phyloP scores from a whole-genome alignment of 2,113 vertebrate species.

The Myiozetetes cayanensis region DNA sequence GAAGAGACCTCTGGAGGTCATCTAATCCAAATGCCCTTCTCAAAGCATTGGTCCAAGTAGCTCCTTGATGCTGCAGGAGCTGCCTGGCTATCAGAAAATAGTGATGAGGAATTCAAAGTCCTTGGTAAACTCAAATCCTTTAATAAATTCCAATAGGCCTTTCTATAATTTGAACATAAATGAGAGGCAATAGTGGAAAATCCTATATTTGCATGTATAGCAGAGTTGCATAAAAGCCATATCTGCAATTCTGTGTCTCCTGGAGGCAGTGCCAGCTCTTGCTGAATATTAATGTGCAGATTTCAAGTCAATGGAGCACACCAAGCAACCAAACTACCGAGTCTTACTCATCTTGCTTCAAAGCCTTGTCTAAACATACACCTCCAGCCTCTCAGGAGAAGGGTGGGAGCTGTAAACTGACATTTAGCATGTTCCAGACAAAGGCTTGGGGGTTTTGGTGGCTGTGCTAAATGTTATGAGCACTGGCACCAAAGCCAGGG shows the following conservation, averaged over 20 bases:
- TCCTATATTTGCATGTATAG: neutral
- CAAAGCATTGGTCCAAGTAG: neutral
- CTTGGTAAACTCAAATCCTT: neutral
- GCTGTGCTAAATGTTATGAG: neutral
- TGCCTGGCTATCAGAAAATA: neutral
- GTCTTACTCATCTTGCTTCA: conserved; percentile 21
- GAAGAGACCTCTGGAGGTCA: conserved; percentile 22
- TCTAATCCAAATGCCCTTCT: conserved; percentile 10
- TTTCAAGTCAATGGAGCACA: neutral
- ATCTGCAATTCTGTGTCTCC: neutral
- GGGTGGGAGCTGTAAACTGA: neutral
- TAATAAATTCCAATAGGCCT: neutral
- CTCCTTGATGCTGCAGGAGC: neutral
- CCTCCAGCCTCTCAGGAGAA: neutral
- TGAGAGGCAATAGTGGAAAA: neutral
- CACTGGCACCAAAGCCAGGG: neutral
- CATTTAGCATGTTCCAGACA: neutral
- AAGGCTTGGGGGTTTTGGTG: neutral
- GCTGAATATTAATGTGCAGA: neutral
- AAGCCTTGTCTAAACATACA: conserved; percentile 20
- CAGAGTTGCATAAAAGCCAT: neutral
- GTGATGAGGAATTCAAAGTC: neutral
- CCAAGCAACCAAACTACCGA: neutral
- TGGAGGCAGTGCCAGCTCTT: neutral
- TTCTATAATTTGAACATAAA: neutral